phyloP scores from a whole-genome alignment of 2,797 vertebrate species.

The Coregonus sp. region DNA sequence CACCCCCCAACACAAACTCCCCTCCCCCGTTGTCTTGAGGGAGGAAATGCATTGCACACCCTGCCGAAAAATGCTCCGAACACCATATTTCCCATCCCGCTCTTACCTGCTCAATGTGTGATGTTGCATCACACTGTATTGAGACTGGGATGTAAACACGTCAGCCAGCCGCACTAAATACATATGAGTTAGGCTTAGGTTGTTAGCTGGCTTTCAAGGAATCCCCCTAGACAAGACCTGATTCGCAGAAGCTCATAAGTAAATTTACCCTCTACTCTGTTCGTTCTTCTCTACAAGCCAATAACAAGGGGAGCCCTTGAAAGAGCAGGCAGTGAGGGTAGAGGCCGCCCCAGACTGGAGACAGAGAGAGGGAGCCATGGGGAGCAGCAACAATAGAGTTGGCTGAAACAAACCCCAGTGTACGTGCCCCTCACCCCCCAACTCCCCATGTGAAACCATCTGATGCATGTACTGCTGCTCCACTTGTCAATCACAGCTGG shows the following conservation, averaged over 20 bases:
- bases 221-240: constrained; percentile 23
- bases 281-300: constrained; percentile 23
- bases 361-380: constrained; percentile 86
- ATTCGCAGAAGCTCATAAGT: constrained; percentile 26
- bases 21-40: neutral
- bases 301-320: constrained; percentile 23
- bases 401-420: constrained; percentile 82
- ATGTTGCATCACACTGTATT: constrained; percentile 41
- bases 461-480: constrained; percentile 87
- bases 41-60: neutral
- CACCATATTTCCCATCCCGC: constrained; percentile 23
- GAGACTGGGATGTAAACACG: constrained; percentile 2
- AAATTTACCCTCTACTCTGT: constrained; percentile 3
- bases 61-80: constrained; percentile 22
- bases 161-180: constrained; percentile 45
- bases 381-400: constrained; percentile 88
- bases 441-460: constrained; percentile 88
- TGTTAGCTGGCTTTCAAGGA: neutral
- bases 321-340: constrained; percentile 39
- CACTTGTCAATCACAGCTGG: constrained; percentile 84
- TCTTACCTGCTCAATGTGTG: constrained; percentile 26
- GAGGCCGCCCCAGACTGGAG: constrained; percentile 86
- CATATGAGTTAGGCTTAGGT: constrained; percentile 24
- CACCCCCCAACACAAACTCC: neutral
- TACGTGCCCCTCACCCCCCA: constrained; percentile 72